A percentile compares a stretch with the other conserved stretches of the same genome.
Evolutionary conservation across 2,113 vertebrate species (phyloP).

Genomic region (Hylia prasina): DNA sequence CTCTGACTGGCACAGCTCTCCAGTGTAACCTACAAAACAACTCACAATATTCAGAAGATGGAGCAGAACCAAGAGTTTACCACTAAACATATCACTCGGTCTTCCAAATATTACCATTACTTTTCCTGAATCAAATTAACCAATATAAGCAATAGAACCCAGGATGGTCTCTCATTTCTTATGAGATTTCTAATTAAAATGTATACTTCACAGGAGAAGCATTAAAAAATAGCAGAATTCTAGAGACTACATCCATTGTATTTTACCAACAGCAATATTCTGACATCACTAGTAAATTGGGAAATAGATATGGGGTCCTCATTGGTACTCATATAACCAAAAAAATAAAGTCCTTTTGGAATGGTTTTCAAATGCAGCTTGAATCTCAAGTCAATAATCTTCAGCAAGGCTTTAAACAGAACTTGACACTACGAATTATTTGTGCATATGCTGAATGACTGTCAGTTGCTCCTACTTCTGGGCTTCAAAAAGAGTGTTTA

Average conservation of each 20-base stretch:
- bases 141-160: background rate
- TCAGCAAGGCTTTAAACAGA: slow-evolving; percentile 25
- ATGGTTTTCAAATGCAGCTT: background rate
- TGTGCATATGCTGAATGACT: slow-evolving; percentile 50
- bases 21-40: slow-evolving; percentile 76
- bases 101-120: background rate
- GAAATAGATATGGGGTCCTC: background rate
- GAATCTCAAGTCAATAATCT: background rate
- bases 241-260: background rate
- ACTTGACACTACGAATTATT: slow-evolving; percentile 20
- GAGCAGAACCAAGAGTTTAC: background rate
- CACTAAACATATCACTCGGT: background rate
- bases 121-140: background rate
- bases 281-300: background rate
- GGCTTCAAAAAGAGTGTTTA: slow-evolving; percentile 13
- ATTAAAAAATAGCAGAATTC: background rate
- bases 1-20: slow-evolving; percentile 87
- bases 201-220: background rate
- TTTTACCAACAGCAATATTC: background rate
- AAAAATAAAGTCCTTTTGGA: background rate
- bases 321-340: background rate
- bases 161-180: background rate
- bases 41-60: background rate
- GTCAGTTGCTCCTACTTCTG: slow-evolving; percentile 23
- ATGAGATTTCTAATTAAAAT: background rate